Conservation (phyloP, 2,888 invertebrate species). For the Toxonevra muliebris region DNA sequence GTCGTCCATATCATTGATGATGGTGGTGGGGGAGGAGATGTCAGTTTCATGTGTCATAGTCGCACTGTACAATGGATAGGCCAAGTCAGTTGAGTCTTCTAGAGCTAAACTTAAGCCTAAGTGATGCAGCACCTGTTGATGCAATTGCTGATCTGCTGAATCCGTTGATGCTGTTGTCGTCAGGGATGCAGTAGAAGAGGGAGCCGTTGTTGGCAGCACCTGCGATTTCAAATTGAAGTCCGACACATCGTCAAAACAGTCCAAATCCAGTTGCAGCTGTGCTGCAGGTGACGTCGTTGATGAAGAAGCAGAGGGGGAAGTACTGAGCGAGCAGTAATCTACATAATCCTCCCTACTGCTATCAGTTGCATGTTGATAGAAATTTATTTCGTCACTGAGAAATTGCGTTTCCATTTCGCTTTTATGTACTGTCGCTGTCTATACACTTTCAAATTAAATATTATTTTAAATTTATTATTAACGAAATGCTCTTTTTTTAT, state of each 20-base stretch:
- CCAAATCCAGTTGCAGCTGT: not conserved
- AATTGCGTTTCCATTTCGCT: not conserved
- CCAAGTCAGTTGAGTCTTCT: slow-evolving; percentile 48
- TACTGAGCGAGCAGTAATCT: not conserved
- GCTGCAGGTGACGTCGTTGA: not conserved
- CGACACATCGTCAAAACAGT: not conserved
- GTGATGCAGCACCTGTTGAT: slow-evolving; percentile 61
- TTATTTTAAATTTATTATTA: no score
- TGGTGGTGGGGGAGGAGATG: slow-evolving; percentile 30
- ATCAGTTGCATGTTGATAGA: not conserved
- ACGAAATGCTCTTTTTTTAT: no score
- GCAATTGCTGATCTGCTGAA: slow-evolving; percentile 37
- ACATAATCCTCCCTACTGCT: not conserved
- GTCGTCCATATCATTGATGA: not conserved
- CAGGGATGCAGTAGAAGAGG: no score
- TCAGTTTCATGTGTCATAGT: slow-evolving; percentile 37
- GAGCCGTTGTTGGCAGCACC: no score
- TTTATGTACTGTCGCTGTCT: not conserved
- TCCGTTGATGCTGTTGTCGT: not conserved
- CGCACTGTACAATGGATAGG: slow-evolving; percentile 39
- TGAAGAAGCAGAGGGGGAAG: no score
- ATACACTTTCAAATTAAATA: not conserved
- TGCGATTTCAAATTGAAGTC: no score
- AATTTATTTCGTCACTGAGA: not conserved
- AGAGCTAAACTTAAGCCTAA: slow-evolving; percentile 54